These are phyloP conservation scores for Plagodis pulveraria DNA, from an alignment of 2,888 invertebrate species.

Conservation along the genomic window DNA sequence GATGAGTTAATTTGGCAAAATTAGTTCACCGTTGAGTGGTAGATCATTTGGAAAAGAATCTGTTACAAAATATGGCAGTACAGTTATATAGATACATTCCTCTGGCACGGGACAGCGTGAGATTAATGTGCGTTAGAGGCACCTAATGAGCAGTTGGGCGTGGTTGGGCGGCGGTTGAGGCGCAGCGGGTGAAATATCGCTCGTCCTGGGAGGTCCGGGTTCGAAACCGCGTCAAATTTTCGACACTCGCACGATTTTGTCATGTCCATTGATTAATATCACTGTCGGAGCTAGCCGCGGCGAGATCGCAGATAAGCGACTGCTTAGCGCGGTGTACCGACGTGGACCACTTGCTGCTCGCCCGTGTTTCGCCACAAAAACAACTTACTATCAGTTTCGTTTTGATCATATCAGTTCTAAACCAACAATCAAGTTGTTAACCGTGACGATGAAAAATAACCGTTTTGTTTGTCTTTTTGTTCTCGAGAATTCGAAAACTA, in stretches of 20 bases:
- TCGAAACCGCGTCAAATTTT: slow-evolving; percentile 71
- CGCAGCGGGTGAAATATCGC: slow-evolving; percentile 76
- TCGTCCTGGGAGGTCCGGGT: slow-evolving; percentile 78
- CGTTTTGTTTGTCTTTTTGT: background rate
- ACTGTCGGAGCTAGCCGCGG: slow-evolving; percentile 53
- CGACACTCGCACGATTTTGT: slow-evolving; percentile 83
- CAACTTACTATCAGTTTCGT: slow-evolving; percentile 4
- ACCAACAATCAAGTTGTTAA: too few species aligned
- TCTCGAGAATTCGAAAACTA: slow-evolving; percentile 32
- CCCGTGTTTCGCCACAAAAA: slow-evolving; percentile 41
- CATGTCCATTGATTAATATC: slow-evolving; percentile 78
- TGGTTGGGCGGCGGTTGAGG: slow-evolving; percentile 67
- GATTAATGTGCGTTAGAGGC: slow-evolving; percentile 77
- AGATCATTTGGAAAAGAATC: slow-evolving; percentile 20
- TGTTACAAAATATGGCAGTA: slow-evolving; percentile 34
- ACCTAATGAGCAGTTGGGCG: slow-evolving; percentile 77
- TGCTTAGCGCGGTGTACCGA: slow-evolving; percentile 45
- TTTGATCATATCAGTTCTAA: background rate
- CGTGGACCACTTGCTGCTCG: slow-evolving; percentile 44
- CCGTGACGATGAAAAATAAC: too few species aligned
- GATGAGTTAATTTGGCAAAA: slow-evolving; percentile 21
- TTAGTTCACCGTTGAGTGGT: slow-evolving; percentile 12
- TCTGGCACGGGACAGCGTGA: slow-evolving; percentile 55
- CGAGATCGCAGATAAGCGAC: slow-evolving; percentile 64
- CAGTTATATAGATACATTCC: slow-evolving; percentile 37